phyloP scores from a whole-genome alignment of 2,113 vertebrate genomes.

The Uropsilus gracilis region DNA sequence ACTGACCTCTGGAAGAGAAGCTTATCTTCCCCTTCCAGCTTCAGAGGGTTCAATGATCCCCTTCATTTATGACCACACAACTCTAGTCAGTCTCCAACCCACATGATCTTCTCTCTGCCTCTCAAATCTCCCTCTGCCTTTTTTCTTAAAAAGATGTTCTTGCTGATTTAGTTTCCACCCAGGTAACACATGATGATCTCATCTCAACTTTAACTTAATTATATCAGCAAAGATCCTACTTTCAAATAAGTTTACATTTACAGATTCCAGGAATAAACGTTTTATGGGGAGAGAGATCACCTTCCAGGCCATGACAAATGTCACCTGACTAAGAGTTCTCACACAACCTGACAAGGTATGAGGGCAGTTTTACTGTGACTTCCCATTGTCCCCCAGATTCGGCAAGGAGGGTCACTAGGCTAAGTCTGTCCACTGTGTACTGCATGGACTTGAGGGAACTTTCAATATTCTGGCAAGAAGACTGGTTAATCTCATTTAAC shows the following conservation, averaged over 20 bases:
- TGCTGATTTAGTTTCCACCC: not conserved
- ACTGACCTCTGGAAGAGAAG: not conserved
- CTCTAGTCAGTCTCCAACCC: not conserved
- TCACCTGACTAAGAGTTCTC: not conserved
- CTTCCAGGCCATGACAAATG: too few relatives aligned
- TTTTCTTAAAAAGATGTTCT: not conserved
- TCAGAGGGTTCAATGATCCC: not conserved
- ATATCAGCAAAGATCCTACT: not conserved
- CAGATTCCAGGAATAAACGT: not conserved
- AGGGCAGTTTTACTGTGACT: not conserved
- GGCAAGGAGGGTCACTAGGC: not conserved
- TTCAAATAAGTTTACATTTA: not conserved
- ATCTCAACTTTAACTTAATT: not conserved
- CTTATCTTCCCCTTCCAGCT: not conserved
- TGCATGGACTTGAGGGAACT: not conserved
- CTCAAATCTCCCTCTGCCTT: not conserved
- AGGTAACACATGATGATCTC: not conserved
- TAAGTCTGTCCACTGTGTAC: not conserved
- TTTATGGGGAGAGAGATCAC: not conserved
- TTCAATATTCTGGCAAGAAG: not conserved
- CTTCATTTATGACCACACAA: not conserved
- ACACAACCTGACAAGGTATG: not conserved
- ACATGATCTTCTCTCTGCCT: not conserved
- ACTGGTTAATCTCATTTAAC: not conserved
- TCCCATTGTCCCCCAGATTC: accelerated